phyloP scores from a whole-genome alignment of 2,888 invertebrate species.

The Mechanitis messenoides region DNA sequence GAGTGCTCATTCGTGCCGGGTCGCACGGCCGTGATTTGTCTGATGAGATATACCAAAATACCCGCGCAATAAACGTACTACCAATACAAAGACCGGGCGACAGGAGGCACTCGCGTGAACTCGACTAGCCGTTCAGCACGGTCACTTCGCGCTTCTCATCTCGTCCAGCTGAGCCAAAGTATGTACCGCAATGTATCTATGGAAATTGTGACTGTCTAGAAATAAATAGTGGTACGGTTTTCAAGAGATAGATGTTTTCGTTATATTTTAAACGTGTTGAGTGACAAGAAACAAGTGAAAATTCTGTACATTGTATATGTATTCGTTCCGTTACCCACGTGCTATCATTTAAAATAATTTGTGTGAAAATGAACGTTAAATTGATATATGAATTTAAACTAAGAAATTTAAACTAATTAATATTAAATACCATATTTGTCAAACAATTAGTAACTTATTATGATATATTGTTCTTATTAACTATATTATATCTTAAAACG shows the following conservation, averaged over 20 bases:
- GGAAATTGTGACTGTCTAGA: background rate
- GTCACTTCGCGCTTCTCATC: slow-evolving; percentile 22
- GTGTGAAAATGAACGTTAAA: slow-evolving; percentile 14
- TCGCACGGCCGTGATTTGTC: slow-evolving; percentile 75
- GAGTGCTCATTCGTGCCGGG: slow-evolving; percentile 72
- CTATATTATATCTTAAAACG: background rate
- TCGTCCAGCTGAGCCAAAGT: slow-evolving; percentile 23
- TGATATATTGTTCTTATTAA: no score
- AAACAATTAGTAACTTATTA: no score
- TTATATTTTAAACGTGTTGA: background rate
- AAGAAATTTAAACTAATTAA: no score
- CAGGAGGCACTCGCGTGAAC: slow-evolving; percentile 44
- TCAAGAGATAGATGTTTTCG: background rate
- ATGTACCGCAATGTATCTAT: slow-evolving; percentile 24
- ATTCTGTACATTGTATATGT: slow-evolving; percentile 8
- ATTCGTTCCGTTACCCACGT: slow-evolving; percentile 14
- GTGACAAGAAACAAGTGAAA: slow-evolving; percentile 7
- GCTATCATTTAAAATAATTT: slow-evolving; percentile 18
- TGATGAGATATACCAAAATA: slow-evolving; percentile 74
- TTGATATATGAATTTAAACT: background rate
- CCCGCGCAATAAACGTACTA: slow-evolving; percentile 62
- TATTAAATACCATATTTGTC: no score
- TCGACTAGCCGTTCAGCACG: slow-evolving; percentile 48
- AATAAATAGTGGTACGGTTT: slow-evolving; percentile 10
- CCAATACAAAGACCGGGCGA: slow-evolving; percentile 54